phyloP scores from a whole-genome alignment of 2,797 vertebrate species.

The Gallinago solitaria region DNA sequence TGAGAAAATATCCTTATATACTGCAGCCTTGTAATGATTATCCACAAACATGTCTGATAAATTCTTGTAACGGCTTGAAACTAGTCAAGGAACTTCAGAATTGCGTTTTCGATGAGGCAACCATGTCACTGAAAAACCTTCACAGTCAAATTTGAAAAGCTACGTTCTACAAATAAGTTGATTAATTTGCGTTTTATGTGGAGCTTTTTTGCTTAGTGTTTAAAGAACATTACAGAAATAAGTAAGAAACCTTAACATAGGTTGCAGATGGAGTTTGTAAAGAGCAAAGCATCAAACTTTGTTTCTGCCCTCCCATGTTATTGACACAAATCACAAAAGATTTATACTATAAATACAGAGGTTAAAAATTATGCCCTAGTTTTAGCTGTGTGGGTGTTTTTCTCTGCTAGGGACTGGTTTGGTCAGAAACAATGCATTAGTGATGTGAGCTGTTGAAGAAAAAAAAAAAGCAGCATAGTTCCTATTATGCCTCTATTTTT shows the following conservation, averaged over 20 bases:
- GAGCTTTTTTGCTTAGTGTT: not conserved
- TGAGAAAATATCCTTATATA: not conserved
- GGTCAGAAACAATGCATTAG: not conserved
- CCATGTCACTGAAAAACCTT: not conserved
- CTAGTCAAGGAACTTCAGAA: not conserved
- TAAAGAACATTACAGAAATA: not conserved
- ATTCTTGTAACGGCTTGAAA: not conserved
- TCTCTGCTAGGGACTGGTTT: not conserved
- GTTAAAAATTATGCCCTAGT: not conserved
- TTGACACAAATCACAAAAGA: not conserved
- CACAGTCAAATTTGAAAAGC: not conserved
- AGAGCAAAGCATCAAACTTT: not conserved
- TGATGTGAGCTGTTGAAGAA: not conserved
- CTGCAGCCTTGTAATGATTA: not conserved
- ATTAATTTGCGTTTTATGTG: not conserved
- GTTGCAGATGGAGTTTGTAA: not conserved
- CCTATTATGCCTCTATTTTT: not conserved
- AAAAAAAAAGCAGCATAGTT: accelerated
- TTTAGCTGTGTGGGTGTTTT: not conserved
- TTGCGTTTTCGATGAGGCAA: not conserved
- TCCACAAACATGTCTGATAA: not conserved
- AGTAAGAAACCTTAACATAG: not conserved
- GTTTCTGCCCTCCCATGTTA: not conserved
- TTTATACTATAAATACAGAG: not conserved
- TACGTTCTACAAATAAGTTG: not conserved